A percentile compares a stretch with the other conserved stretches of the same genome.
phyloP scores from a whole-genome alignment of 2,797 vertebrate species.

The Leucoraja ocellata region DNA sequence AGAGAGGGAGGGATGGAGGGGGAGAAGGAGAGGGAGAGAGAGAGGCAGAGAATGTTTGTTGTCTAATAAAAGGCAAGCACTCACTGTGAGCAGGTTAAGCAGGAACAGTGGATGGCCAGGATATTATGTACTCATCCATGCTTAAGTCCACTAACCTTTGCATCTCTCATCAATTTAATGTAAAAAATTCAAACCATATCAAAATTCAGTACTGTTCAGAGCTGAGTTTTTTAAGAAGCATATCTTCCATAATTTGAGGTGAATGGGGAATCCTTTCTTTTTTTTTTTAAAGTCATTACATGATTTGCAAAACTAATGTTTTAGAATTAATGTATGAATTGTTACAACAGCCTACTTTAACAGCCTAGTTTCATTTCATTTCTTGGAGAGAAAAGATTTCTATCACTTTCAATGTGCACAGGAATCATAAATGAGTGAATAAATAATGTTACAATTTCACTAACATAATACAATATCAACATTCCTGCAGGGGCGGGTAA shows the following conservation, averaged over 20 bases:
- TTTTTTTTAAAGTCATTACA: neutral
- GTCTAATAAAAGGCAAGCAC: slow-evolving; percentile 23
- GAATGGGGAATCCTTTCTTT: neutral
- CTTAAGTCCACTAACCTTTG: neutral
- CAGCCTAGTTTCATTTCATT: neutral
- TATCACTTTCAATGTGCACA: neutral
- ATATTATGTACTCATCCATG: neutral
- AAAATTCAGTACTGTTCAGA: neutral
- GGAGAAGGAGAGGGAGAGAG: too few relatives aligned
- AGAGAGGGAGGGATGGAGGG: too few relatives aligned
- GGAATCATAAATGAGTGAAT: neutral
- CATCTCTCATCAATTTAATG: neutral
- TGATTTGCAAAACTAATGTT: neutral
- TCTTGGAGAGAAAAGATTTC: neutral
- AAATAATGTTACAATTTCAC: neutral
- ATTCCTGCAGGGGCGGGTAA: neutral
- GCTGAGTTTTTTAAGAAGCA: neutral
- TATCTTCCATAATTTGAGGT: neutral
- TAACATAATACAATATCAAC: neutral
- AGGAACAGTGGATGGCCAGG: neutral
- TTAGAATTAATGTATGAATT: neutral
- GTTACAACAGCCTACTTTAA: neutral
- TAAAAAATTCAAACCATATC: neutral
- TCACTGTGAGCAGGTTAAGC: slow-evolving; percentile 25
- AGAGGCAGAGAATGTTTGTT: neutral